These are phyloP conservation scores for Morphnarchus princeps DNA, from an alignment of 2,113 vertebrate species.

Conservation along the genomic window DNA sequence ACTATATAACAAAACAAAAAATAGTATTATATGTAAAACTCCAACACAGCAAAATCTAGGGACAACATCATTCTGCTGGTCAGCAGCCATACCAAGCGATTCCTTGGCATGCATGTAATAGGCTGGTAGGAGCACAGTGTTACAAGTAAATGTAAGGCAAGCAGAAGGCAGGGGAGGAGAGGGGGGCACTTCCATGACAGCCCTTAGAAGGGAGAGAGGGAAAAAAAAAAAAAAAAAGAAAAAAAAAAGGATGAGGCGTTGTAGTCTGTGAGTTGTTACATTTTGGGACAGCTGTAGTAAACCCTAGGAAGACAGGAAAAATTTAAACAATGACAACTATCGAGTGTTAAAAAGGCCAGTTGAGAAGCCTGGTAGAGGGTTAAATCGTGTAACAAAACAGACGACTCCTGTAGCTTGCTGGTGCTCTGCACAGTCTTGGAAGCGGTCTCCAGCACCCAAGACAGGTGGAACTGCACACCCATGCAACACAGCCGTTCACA, in stretches of 20 bases:
- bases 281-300: not conserved
- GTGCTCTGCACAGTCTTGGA: not conserved
- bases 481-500: not conserved
- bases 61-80: not conserved
- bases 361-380: not conserved
- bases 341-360: not conserved
- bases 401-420: not conserved
- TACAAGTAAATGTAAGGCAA: not conserved
- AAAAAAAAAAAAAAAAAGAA: not conserved
- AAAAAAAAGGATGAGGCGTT: not conserved
- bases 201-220: not conserved
- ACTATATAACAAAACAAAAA: not conserved
- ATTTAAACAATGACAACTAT: not conserved
- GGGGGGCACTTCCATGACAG: not conserved
- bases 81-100: not conserved
- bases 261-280: not conserved
- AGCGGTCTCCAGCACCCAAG: not conserved
- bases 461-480: not conserved
- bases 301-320: not conserved
- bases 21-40: not conserved
- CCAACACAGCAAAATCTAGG: not conserved
- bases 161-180: not conserved
- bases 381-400: not conserved
- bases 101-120: not conserved
- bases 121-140: not conserved